Evolutionary conservation across 1,140 invertebrate genomes (phyloP), one percentile per base, ranked within the genome.

Genomic region (Pentalonia nigronervosa): DNA sequence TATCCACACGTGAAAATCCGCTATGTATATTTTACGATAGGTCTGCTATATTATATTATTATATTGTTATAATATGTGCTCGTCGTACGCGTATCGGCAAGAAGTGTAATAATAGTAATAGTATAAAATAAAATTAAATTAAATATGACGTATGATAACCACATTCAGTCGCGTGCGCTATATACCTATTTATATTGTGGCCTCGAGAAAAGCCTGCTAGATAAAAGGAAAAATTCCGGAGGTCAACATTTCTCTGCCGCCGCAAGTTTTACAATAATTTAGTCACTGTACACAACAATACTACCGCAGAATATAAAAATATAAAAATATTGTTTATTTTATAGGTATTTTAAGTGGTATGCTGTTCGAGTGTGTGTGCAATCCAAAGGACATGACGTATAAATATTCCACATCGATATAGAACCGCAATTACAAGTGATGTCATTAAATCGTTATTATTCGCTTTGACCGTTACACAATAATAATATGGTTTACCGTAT

Each of bases 401-500:
- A 60, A 25, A 60, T 60, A 7, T 21, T n/a, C 11, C 25, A 67
- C 60, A 67, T 67, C 60, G 30, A 30, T 60, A 56, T 50, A 17
- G 48, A 50, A 14, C 21, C 50, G 7, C 4, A 34, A 76, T 76
- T 76, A 76, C n/a, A 76, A 1, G 41, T n/a, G 6, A 76, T 76
- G 60, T 76, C 60, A 76, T 76, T 76, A 76, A 76, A 76, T 76
- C 11, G 50, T 23, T 53, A 53, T 53, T 76, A 76, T 76, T n/a
- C n/a, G 60, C 60, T 76, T 30, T 76, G 14, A 76, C 60, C 60
- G 60, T 76, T 76, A 76, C n/a, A 76, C 60, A 76, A 76, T 20
- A 76, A 76, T 67, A 76, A 76, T 76, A 76, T 20, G 60, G 30
- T 76, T 76, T 76, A 76, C 60, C 60, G 60, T 76, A 76, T n/a